Base-by-base conservation (phyloP, 2,113 vertebrate species). In the Osmerus eperlanus region DNA sequence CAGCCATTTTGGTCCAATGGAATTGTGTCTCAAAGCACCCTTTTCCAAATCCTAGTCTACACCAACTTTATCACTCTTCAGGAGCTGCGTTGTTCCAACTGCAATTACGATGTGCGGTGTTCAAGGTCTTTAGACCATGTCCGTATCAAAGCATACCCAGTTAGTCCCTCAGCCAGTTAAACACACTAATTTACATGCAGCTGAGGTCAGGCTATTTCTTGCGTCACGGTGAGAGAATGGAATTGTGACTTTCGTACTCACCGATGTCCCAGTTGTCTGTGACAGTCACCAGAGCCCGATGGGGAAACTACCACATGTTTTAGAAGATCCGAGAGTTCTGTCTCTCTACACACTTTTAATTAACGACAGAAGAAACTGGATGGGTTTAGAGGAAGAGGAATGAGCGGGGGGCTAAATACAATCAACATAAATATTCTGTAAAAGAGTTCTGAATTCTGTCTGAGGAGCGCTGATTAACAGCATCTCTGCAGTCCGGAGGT, bases 371-470 rank as follows among this genome's bases (percentile, higher is more conserved):
- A 51, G 76, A 28, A 68, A 72, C 72, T 62, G 61, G 79, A 77
- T 7, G 69, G 29, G 63, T 68, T 56, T 41, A 75, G 75, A 6
- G 8, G 3, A 23, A 52, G 64, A 72, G 54, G 75, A 76, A 4
- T 3, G 29, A 2, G 29, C 1, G 29, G 82, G 78, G 14, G 4
- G 60, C 55, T 67, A 68, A 63, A 86, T 78, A 85, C 82, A 83
- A 84, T 87, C 85, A 87, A 86, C 84, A 88, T 84, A 89, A 85
- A 87, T 87, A 88, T 86, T 67, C 76, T 59, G 64, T 77, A 74
- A 78, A 51, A 21, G 73, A n/a, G 23, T 23, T n/a, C n/a, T n/a
- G n/a, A n/a, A n/a, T n/a, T n/a, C n/a, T n/a, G 23, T 23, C 70
- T 77, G 74, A 84, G 74, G 76, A 36, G 3, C 62, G 73, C 76